phyloP scores from a whole-genome alignment of 2,113 vertebrate species.

The Tiliqua scincoides region DNA sequence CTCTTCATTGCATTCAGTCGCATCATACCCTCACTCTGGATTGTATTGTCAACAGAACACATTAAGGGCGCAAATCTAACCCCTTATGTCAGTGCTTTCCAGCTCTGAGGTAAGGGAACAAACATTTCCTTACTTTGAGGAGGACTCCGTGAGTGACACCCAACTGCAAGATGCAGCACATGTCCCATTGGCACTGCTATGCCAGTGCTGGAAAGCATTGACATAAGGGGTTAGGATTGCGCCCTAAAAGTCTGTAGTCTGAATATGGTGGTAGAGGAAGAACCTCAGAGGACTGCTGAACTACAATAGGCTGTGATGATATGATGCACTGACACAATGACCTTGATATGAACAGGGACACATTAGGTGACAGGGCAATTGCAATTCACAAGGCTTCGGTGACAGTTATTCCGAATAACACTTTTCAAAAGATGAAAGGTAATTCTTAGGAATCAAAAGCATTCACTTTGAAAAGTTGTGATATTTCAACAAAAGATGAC shows the following conservation, averaged over 20 bases:
- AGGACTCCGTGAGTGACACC: too few species aligned
- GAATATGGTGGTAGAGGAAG: conserved; percentile 12
- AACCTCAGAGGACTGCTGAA: conserved; percentile 2
- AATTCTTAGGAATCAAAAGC: conserved; percentile 80
- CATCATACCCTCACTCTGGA: conserved; percentile 30
- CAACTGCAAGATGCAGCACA: too few species aligned
- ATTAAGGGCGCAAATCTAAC: too few species aligned
- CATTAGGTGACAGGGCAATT: conserved; percentile 57
- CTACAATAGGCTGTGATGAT: conserved; percentile 25
- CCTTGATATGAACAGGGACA: conserved; percentile 61
- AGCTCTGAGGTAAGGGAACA: too few species aligned
- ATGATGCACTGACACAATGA: conserved; percentile 27
- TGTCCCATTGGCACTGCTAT: too few species aligned
- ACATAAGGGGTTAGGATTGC: too few species aligned
- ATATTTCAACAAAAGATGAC: conserved; percentile 83
- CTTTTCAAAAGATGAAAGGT: conserved; percentile 77
- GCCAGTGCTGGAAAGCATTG: too few species aligned
- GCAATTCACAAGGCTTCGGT: conserved; percentile 72
- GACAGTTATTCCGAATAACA: conserved; percentile 74
- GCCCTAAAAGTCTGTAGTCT: conserved; percentile 4
- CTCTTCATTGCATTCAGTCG: not conserved
- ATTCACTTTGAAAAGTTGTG: conserved; percentile 77
- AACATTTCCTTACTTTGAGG: too few species aligned
- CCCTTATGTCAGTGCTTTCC: too few species aligned
- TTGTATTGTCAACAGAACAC: conserved; percentile 29